Evolutionary conservation across 2,888 invertebrate species (phyloP).

Genomic region (Temnothorax ravouxi): DNA sequence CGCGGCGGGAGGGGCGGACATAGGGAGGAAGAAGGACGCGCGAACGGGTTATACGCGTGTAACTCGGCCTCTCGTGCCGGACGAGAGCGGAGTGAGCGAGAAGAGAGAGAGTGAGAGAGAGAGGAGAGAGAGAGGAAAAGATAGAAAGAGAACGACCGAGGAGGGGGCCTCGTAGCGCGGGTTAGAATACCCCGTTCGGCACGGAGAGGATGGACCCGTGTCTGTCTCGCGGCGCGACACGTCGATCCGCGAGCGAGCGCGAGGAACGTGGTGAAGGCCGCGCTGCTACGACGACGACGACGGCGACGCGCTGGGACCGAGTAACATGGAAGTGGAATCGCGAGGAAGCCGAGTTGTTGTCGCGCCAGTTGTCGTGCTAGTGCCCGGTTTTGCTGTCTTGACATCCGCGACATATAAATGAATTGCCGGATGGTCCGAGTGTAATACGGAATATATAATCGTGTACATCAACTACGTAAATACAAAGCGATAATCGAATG

Average conservation of each 20-base stretch:
- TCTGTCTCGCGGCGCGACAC: background rate
- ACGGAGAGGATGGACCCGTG: constrained; percentile 29
- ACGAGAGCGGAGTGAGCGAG: constrained; percentile 61
- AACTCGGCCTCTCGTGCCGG: constrained; percentile 61
- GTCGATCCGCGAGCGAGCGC: constrained; percentile 20
- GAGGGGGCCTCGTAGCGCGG: constrained; percentile 11
- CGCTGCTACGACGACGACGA: background rate
- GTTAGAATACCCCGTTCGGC: constrained; percentile 17
- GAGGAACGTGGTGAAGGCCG: constrained; percentile 28
- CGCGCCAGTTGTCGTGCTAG: constrained; percentile 40
- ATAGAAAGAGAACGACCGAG: constrained; percentile 11
- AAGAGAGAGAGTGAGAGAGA: background rate
- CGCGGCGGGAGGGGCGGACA: constrained; percentile 60
- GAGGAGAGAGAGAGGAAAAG: constrained; percentile 4
- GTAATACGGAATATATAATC: background rate
- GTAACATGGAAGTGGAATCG: constrained; percentile 44
- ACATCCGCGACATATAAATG: constrained; percentile 32
- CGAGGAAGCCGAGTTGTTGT: constrained; percentile 17
- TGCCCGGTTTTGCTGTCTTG: background rate
- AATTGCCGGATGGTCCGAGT: background rate
- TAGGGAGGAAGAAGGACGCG: constrained; percentile 66
- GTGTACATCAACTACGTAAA: background rate
- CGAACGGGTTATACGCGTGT: constrained; percentile 70
- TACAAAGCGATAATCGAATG: background rate
- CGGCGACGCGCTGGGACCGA: constrained; percentile 19